Evolutionary conservation across 2,888 invertebrate genomes (phyloP).

Genomic region (Siphlonurus alternatus): DNA sequence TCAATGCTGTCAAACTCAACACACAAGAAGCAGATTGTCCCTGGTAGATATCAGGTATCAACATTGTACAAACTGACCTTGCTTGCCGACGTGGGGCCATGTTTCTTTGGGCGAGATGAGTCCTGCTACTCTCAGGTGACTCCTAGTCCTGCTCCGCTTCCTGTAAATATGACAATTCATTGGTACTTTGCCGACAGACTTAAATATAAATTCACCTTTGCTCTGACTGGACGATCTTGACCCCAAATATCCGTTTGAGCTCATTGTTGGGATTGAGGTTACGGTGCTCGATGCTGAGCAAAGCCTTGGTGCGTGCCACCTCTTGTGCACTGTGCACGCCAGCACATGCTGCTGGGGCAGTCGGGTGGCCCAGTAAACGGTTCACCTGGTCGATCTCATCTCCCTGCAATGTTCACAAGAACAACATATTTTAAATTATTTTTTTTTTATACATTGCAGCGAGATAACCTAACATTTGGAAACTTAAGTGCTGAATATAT

Average conservation of each 20-base stretch:
- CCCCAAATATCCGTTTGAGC: constrained; percentile 64
- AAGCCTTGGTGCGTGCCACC: constrained; percentile 11
- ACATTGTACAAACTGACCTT: too few relatives aligned
- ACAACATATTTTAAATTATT: constrained; percentile 11
- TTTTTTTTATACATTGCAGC: too few relatives aligned
- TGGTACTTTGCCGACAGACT: constrained; percentile 4
- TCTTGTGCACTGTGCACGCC: not conserved
- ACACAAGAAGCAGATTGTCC: too few relatives aligned
- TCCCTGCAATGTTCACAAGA: constrained; percentile 20
- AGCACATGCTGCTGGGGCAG: not conserved
- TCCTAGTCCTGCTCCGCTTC: constrained; percentile 28
- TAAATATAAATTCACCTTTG: constrained; percentile 23
- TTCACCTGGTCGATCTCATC: constrained; percentile 57
- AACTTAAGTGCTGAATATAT: too few relatives aligned
- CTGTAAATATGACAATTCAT: too few relatives aligned
- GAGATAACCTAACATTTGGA: too few relatives aligned
- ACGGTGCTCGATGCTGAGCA: constrained; percentile 47
- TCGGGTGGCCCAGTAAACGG: constrained; percentile 38
- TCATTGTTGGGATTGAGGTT: constrained; percentile 66
- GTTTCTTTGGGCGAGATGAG: constrained; percentile 50
- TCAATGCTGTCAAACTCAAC: too few relatives aligned
- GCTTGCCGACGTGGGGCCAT: constrained; percentile 53
- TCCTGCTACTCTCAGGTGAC: constrained; percentile 44
- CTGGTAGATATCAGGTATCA: too few relatives aligned
- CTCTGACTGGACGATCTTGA: constrained; percentile 55